A percentile compares a stretch with the other conserved stretches of the same genome.
These are phyloP conservation scores for Arctocebus calabarensis DNA, from an alignment of 2,797 vertebrate genomes.

Conservation along the genomic window DNA sequence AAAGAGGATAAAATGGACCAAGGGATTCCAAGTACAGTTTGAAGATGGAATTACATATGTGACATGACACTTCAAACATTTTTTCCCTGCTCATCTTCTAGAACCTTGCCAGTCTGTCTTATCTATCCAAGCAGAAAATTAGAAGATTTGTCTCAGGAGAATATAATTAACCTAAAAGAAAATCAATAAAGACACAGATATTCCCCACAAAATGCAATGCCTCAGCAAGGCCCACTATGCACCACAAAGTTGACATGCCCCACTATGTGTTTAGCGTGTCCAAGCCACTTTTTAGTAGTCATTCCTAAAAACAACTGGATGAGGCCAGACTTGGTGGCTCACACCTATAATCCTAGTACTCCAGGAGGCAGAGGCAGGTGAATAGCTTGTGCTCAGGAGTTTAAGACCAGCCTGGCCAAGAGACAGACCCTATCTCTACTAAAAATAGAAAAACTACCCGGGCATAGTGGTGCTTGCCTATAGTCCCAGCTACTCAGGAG, in stretches of 20 bases:
- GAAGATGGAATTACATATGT: not conserved
- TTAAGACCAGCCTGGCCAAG: not conserved
- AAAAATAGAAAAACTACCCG: too few relatives aligned
- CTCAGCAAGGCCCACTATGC: not conserved
- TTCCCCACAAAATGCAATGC: slow-evolving; percentile 14
- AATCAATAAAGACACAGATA: not conserved
- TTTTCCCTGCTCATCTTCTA: not conserved
- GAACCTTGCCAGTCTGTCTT: not conserved
- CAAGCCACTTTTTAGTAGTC: not conserved
- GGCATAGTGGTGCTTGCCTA: not conserved
- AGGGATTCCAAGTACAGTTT: not conserved
- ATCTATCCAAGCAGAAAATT: not conserved
- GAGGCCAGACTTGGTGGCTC: not conserved
- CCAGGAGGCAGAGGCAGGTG: not conserved
- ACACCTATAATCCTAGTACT: not conserved
- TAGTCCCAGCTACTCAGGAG: not conserved
- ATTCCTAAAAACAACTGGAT: not conserved
- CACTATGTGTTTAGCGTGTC: not conserved
- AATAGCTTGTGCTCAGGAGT: not conserved
- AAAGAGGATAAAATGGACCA: not conserved
- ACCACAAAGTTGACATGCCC: not conserved
- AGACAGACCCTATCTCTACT: too few relatives aligned
- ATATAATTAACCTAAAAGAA: not conserved
- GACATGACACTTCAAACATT: not conserved
- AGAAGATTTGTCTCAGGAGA: not conserved